These are phyloP conservation scores for Phoronis australis DNA, from an alignment of 2,888 invertebrate genomes.

Conservation along the genomic window DNA sequence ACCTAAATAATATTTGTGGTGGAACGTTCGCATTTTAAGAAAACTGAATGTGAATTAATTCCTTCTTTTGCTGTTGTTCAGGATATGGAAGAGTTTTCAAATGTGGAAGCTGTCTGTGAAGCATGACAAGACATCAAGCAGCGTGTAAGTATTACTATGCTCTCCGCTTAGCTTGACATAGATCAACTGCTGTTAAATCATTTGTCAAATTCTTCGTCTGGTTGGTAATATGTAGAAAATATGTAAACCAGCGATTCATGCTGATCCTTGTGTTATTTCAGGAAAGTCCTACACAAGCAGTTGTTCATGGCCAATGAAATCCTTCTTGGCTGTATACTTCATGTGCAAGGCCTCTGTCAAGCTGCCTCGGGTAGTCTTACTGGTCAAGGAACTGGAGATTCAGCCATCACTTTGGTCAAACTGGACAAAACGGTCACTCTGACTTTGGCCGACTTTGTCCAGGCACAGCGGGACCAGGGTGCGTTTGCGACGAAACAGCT, in stretches of 20 bases:
- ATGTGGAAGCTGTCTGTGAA: constrained; percentile 39
- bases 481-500: constrained; percentile 30
- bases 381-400: constrained; percentile 24
- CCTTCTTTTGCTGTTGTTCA: constrained; percentile 10
- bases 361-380: constrained; percentile 34
- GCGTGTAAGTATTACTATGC: constrained; percentile 26
- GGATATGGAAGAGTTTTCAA: constrained; percentile 43
- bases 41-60: not conserved
- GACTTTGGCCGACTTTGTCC: constrained; percentile 40
- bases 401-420: constrained; percentile 33
- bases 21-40: too few species aligned
- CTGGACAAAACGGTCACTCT: constrained; percentile 32
- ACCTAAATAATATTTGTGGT: too few species aligned
- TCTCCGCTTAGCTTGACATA: not conserved
- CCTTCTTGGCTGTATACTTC: constrained; percentile 46
- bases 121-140: constrained; percentile 33
- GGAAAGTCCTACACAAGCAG: constrained; percentile 28
- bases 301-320: constrained; percentile 49
- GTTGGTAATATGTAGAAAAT: not conserved
- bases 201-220: too few species aligned
- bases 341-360: constrained; percentile 44
- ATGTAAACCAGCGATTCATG: not conserved
- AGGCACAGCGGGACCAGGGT: constrained; percentile 30
- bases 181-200: not conserved
- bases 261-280: too few species aligned